phyloP scores from a whole-genome alignment of 1,140 invertebrate species.

The Delia radicum region DNA sequence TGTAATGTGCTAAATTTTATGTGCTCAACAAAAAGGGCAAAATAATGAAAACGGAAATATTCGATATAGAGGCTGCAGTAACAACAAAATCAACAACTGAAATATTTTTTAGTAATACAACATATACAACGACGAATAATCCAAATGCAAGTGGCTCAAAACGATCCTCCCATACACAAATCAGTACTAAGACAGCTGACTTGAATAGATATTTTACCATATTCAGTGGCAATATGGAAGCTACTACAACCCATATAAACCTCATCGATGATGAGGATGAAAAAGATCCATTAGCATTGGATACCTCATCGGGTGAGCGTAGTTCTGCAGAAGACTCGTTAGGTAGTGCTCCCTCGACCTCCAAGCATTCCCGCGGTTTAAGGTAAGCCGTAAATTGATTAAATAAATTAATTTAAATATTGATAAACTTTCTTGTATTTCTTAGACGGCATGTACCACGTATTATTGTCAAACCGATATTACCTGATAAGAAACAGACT shows the following conservation, averaged over 20 bases:
- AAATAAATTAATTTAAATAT: not conserved
- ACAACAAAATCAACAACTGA: not conserved
- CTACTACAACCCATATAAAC: slow-evolving; percentile 40
- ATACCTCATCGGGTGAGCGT: slow-evolving; percentile 24
- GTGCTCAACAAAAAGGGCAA: not conserved
- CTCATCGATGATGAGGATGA: slow-evolving; percentile 51
- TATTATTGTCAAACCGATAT: slow-evolving; percentile 53
- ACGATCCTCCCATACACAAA: not conserved
- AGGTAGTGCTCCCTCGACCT: slow-evolving; percentile 30
- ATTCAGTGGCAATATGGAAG: slow-evolving; percentile 8
- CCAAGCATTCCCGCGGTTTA: slow-evolving; percentile 51
- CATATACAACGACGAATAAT: not conserved
- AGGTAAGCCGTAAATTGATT: slow-evolving; percentile 32
- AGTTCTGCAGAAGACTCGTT: slow-evolving; percentile 16
- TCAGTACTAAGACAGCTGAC: not conserved
- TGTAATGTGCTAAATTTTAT: not conserved
- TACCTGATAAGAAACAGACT: slow-evolving; percentile 46
- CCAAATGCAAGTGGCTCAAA: slow-evolving; percentile 1
- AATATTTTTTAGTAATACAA: slow-evolving; percentile 7
- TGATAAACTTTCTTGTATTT: too few relatives aligned
- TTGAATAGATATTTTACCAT: slow-evolving; percentile 5
- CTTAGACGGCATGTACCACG: slow-evolving; percentile 52
- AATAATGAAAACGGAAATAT: slow-evolving; percentile 13
- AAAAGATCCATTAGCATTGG: slow-evolving; percentile 51
- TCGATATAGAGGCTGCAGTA: not conserved